Conservation (phyloP, 1,140 invertebrate genomes). For the Babylonia areolata region DNA sequence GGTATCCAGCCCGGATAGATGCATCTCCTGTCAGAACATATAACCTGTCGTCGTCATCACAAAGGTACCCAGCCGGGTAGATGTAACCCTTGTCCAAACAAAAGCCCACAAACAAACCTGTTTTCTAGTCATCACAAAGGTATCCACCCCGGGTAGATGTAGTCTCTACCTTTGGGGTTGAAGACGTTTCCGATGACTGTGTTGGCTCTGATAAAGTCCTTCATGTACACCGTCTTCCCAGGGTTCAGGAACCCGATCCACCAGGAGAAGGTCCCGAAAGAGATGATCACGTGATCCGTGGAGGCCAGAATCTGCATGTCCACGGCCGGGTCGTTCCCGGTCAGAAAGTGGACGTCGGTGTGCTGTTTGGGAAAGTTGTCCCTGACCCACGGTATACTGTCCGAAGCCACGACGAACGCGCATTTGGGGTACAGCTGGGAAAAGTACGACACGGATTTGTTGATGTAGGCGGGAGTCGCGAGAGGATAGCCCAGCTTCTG, state of each 20-base stretch:
- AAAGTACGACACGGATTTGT: constrained; percentile 53
- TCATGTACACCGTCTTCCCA: constrained; percentile 58
- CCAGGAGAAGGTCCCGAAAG: constrained; percentile 60
- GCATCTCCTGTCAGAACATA: too few species aligned
- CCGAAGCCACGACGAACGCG: constrained; percentile 56
- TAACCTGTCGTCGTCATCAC: too few species aligned
- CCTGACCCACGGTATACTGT: constrained; percentile 55
- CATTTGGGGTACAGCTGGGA: constrained; percentile 33
- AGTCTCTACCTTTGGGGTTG: constrained; percentile 29
- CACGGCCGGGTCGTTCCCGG: constrained; percentile 55
- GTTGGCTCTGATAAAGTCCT: constrained; percentile 40
- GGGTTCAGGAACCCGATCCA: constrained; percentile 60
- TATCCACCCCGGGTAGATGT: constrained; percentile 44
- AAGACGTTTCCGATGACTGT: constrained; percentile 23
- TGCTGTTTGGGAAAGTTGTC: constrained; percentile 8
- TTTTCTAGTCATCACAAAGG: background rate
- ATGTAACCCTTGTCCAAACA: too few species aligned
- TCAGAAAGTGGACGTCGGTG: constrained; percentile 40
- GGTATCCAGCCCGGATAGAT: too few species aligned
- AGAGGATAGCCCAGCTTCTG: constrained; percentile 45
- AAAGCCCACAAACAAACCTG: too few species aligned
- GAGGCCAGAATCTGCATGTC: constrained; percentile 54
- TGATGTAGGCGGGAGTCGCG: constrained; percentile 45
- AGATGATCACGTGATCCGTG: constrained; percentile 59
- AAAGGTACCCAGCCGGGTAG: too few species aligned